phyloP scores from a whole-genome alignment of 2,113 vertebrate genomes.

The Arizona elegans region DNA sequence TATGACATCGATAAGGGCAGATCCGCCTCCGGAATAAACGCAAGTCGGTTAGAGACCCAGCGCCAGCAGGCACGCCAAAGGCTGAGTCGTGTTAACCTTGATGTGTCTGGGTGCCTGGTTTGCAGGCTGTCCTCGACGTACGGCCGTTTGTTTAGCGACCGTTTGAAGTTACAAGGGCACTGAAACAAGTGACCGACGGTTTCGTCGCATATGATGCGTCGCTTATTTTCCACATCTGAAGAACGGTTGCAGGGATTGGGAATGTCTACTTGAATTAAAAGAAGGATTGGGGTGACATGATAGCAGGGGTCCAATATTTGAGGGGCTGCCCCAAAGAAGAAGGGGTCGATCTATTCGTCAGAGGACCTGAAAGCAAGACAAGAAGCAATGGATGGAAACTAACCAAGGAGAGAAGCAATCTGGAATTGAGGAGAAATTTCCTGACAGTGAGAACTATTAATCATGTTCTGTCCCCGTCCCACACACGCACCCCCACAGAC shows the following conservation, averaged over 20 bases:
- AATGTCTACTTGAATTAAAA: neutral
- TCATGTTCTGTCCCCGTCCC: too few relatives aligned
- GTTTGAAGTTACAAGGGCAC: neutral
- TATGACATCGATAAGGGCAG: neutral
- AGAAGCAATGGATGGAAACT: too few relatives aligned
- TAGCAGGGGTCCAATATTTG: too few relatives aligned
- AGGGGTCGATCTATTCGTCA: accelerated
- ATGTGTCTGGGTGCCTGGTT: neutral
- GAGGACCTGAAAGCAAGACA: too few relatives aligned
- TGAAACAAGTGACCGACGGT: neutral
- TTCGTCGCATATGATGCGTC: too few relatives aligned
- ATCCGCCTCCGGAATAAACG: neutral
- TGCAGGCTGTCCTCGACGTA: neutral
- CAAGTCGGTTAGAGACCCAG: neutral
- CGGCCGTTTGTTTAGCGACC: neutral
- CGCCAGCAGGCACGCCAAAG: neutral
- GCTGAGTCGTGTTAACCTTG: neutral
- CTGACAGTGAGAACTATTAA: too few relatives aligned
- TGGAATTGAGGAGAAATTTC: too few relatives aligned
- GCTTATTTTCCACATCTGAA: neutral
- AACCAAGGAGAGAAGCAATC: too few relatives aligned
- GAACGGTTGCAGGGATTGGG: neutral
- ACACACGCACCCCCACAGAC: too few relatives aligned
- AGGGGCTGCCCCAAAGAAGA: too few relatives aligned
- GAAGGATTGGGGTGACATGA: too few relatives aligned